phyloP scores from a whole-genome alignment of 1,140 invertebrate species.

The Polyergus mexicanus region DNA sequence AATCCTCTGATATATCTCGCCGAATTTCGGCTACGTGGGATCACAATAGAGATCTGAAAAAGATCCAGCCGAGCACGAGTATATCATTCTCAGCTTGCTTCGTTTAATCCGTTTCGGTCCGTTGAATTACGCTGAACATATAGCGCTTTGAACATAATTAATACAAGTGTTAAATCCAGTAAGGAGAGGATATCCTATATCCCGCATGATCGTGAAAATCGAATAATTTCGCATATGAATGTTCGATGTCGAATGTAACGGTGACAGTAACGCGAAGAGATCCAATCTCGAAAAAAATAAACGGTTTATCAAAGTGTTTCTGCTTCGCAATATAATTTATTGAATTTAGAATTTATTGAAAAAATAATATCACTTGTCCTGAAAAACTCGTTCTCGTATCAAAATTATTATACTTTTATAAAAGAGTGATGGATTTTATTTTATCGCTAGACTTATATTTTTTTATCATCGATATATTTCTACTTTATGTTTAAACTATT shows the following conservation, averaged over 20 bases:
- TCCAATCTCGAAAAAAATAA: neutral
- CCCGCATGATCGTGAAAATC: neutral
- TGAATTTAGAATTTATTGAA: constrained; percentile 8
- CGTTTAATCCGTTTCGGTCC: constrained; percentile 61
- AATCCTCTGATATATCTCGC: constrained; percentile 51
- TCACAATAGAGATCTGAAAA: constrained; percentile 61
- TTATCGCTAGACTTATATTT: too few relatives aligned
- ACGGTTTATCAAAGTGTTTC: neutral
- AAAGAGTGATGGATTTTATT: neutral
- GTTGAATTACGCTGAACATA: constrained; percentile 55
- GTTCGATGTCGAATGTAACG: neutral
- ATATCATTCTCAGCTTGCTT: constrained; percentile 57
- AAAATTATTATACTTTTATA: constrained; percentile 16
- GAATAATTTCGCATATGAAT: neutral
- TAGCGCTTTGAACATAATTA: constrained; percentile 44
- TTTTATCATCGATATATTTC: neutral
- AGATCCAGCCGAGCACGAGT: constrained; percentile 35
- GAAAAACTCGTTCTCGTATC: neutral
- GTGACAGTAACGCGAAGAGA: neutral
- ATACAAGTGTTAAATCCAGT: constrained; percentile 30
- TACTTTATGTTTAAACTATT: neutral
- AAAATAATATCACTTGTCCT: neutral
- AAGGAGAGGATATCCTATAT: neutral
- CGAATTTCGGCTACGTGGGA: constrained; percentile 45
- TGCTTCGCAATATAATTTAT: neutral